phyloP scores from a whole-genome alignment of 2,888 invertebrate species.

The Palloptera scutellata region DNA sequence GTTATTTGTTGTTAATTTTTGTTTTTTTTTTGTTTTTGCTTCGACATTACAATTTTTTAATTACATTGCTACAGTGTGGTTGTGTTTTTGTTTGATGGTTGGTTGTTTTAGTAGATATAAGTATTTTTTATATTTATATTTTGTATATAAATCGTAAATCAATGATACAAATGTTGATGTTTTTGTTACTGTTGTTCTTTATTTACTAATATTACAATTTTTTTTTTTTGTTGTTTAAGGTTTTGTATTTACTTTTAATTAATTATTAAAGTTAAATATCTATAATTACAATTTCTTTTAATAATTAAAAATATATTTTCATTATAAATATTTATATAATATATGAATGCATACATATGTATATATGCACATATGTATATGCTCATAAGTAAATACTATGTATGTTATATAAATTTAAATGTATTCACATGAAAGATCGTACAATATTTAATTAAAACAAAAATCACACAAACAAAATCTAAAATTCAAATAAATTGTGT shows the following conservation, averaged over 20 bases:
- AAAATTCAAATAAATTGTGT: constrained; percentile 14
- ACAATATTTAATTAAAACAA: constrained; percentile 34
- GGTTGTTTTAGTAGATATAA: background rate
- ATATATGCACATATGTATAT: constrained; percentile 24
- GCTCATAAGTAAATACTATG: constrained; percentile 40
- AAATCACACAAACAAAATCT: constrained; percentile 12
- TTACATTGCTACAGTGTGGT: constrained; percentile 20
- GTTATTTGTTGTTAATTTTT: background rate
- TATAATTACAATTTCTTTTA: constrained; percentile 17
- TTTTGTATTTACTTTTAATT: constrained; percentile 51
- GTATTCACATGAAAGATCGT: too few relatives aligned
- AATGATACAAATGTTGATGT: constrained; percentile 26
- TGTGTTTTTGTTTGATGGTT: background rate
- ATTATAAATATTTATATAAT: constrained; percentile 43
- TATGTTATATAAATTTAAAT: background rate
- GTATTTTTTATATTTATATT: constrained; percentile 15
- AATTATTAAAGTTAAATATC: constrained; percentile 43
- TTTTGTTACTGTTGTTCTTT: constrained; percentile 16
- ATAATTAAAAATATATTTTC: constrained; percentile 10
- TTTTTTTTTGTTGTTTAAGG: constrained; percentile 20
- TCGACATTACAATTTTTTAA: constrained; percentile 12
- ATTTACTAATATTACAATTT: constrained; percentile 9
- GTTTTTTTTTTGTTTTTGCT: constrained; percentile 9
- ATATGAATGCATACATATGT: constrained; percentile 26
- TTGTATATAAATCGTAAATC: constrained; percentile 9